A percentile compares a stretch with the other conserved stretches of the same genome.
phyloP scores from a whole-genome alignment of 1,140 invertebrate genomes.

The Drosophila mojavensis region DNA sequence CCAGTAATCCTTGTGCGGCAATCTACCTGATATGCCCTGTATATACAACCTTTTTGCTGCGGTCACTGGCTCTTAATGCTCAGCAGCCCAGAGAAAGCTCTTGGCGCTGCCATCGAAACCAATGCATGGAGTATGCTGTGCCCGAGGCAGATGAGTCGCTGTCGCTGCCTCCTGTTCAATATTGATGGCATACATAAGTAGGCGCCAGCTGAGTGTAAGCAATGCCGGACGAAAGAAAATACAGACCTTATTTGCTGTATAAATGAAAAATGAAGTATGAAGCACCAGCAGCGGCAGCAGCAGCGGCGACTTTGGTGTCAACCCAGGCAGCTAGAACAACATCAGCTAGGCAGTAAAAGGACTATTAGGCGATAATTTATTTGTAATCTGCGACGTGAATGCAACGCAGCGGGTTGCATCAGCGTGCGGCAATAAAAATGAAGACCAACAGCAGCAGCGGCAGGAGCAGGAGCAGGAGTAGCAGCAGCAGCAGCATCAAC shows the following conservation, averaged over 20 bases:
- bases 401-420: conserved; percentile 45
- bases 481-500: background rate
- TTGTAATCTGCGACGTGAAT: conserved; percentile 75
- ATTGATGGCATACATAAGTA: conserved; percentile 19
- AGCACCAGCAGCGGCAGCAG: background rate
- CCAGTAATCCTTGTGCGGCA: background rate
- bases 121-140: no score
- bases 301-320: conserved; percentile 10
- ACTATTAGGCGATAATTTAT: conserved; percentile 82
- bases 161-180: conserved; percentile 3
- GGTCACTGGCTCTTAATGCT: background rate
- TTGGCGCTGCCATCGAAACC: background rate
- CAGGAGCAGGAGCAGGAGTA: background rate
- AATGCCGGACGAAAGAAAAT: background rate
- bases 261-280: conserved; percentile 57
- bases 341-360: conserved; percentile 56
- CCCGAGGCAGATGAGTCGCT: conserved; percentile 5
- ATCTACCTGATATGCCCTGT: background rate
- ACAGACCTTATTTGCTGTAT: background rate
- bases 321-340: background rate
- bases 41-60: background rate
- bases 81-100: background rate
- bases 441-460: background rate
- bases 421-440: background rate
- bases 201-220: background rate